Evolutionary conservation across 2,888 invertebrate species (phyloP).

Genomic region (Chymomyza procnemis): DNA sequence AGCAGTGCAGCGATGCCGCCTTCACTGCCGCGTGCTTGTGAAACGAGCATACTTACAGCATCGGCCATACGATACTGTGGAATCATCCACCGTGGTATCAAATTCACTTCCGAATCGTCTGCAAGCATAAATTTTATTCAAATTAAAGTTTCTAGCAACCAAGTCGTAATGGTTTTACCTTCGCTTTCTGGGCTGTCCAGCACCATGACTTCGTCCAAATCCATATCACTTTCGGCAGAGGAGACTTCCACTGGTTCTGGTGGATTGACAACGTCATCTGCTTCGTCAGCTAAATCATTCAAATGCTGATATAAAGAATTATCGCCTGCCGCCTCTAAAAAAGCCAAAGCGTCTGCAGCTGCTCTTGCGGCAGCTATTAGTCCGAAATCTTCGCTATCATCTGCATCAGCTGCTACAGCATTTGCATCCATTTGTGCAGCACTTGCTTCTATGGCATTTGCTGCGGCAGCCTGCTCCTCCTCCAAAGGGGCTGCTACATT

Average conservation of each 20-base stretch:
- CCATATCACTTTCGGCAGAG: conserved; percentile 20
- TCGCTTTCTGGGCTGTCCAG: conserved; percentile 59
- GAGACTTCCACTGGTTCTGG: conserved; percentile 7
- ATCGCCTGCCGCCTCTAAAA: too few species aligned
- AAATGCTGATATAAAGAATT: too few species aligned
- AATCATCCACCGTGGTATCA: conserved; percentile 55
- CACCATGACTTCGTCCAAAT: conserved; percentile 48
- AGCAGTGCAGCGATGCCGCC: conserved; percentile 58
- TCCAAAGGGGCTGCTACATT: background rate
- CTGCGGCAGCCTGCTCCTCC: background rate
- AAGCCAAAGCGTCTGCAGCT: too few species aligned
- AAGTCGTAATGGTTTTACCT: conserved; percentile 27
- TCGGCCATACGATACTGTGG: conserved; percentile 53
- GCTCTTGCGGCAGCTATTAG: too few species aligned
- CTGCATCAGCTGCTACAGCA: background rate
- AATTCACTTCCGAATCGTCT: conserved; percentile 56
- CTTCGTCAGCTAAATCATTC: background rate
- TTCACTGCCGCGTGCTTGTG: conserved; percentile 49
- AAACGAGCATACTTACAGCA: conserved; percentile 54
- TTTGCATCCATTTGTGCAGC: too few species aligned
- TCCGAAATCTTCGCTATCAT: too few species aligned
- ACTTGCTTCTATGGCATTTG: background rate
- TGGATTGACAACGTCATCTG: background rate
- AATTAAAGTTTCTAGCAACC: background rate
- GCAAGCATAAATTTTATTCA: too few species aligned